Percentiles rank a stretch among this genome's conserved stretches.
Evolutionary conservation across 2,113 vertebrate genomes (phyloP).

Genomic region (Mesocricetus auratus): DNA sequence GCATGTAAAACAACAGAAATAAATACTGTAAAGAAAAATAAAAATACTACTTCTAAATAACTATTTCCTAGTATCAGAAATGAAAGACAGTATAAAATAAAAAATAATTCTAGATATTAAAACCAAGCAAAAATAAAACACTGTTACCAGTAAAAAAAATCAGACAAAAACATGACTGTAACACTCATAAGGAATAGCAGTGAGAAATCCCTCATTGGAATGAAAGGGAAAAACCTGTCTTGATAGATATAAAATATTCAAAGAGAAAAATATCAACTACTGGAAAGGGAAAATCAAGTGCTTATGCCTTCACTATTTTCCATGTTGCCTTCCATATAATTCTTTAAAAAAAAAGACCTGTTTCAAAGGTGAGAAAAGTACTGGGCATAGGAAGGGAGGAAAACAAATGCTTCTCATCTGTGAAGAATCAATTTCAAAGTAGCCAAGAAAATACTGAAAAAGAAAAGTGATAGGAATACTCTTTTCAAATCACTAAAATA

Average conservation of each 20-base stretch:
- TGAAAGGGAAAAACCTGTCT: neutral
- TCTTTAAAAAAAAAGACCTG: neutral
- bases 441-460: neutral
- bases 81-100: neutral
- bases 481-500: constrained; percentile 2
- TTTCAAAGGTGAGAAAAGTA: neutral
- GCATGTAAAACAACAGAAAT: neutral
- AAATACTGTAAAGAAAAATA: neutral
- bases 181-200: neutral
- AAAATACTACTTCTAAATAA: neutral
- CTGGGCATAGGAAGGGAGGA: neutral
- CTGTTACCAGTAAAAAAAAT: neutral
- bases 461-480: neutral
- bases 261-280: neutral
- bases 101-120: neutral
- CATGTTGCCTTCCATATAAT: constrained; percentile 15
- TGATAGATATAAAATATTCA: neutral
- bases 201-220: neutral
- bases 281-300: neutral
- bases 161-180: neutral
- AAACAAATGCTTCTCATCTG: neutral
- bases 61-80: neutral
- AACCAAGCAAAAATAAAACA: neutral
- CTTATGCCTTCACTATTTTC: constrained; percentile 6
- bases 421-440: neutral